Conservation (phyloP, 2,113 vertebrate genomes). For the Hippocampus zosterae region DNA sequence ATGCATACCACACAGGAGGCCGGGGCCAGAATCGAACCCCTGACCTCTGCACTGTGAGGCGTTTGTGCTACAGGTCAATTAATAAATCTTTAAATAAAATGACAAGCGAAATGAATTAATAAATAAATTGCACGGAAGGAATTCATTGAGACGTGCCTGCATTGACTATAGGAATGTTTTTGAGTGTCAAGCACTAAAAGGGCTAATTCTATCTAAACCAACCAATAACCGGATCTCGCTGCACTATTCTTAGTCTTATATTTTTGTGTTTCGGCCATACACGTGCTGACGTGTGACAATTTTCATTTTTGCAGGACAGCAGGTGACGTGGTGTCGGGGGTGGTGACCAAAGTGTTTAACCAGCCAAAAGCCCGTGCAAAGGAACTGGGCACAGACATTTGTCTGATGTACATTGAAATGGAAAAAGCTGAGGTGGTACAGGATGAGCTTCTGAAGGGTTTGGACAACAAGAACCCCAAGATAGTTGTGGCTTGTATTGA, state of each 20-base stretch:
- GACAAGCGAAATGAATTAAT: neutral
- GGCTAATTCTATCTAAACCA: too few species aligned
- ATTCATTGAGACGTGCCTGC: too few species aligned
- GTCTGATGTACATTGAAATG: conserved; percentile 93
- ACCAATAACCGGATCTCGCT: too few species aligned
- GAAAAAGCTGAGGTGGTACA: conserved; percentile 91
- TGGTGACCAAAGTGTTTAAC: conserved; percentile 98
- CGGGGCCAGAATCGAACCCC: too few species aligned
- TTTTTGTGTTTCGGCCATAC: neutral
- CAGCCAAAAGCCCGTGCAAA: conserved; percentile 96
- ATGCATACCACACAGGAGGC: too few species aligned
- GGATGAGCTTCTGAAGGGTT: conserved; percentile 92
- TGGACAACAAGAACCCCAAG: conserved; percentile 98
- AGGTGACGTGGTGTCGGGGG: conserved; percentile 92
- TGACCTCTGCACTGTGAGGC: too few species aligned
- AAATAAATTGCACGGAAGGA: too few species aligned
- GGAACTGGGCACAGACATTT: conserved; percentile 90
- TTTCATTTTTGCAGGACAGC: conserved; percentile 78
- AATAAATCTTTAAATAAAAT: neutral
- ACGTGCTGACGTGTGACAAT: neutral
- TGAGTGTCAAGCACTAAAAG: too few species aligned
- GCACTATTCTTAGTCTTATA: too few species aligned
- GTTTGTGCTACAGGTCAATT: too few species aligned
- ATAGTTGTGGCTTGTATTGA: conserved; percentile 91
- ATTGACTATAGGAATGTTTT: too few species aligned